Base-by-base conservation (phyloP, 2,888 invertebrate genomes). In the Ischnura elegans region DNA sequence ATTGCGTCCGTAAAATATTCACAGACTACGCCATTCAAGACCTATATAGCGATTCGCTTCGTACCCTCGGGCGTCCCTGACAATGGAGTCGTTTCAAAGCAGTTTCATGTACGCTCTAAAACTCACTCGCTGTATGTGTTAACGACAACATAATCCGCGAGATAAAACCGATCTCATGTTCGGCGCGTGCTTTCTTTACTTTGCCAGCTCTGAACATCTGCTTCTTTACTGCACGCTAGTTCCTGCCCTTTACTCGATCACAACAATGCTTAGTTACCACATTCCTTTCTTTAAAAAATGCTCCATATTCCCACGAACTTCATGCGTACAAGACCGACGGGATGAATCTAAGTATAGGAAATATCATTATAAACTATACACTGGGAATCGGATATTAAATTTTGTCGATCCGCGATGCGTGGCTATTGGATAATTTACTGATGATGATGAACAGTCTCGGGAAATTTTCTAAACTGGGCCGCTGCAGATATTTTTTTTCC, bases 101-200 rank as follows among this genome's bases (percentile, higher is more conserved):
- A 76, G 76, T 76, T 76, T 76, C 76, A 16, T 76, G 76, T 76
- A 76, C 76, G 36, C 76, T 76, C 16, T 8, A 76, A 76, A 36
- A 29, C 29, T 10, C 36, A 36, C 36, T 16, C 8, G 36, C 13
- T 25, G 76, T 36, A 16, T 76, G 29, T 76, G 76, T 76, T 76
- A 36, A 76, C 76, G 76, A 76, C 29, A 36, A 36, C 36, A 36
- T 76, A 76, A 76, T 76, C 76, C 76, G 29, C 10, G 36, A 29
- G 76, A 76, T 76, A 76, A 76, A 76, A 76, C 76, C 76, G 13
- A 76, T 76, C 76, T 76, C 36, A 76, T 76, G 76, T 76, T 76
- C 76, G 76, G 36, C 10, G 76, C 36, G 76, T 76, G 76, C 76
- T 10, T 36, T 76, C 76, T 36, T 36, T 61, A n/a, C 61, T 61